Conservation (phyloP, 1,140 invertebrate genomes). For the Olivierus martensii region DNA sequence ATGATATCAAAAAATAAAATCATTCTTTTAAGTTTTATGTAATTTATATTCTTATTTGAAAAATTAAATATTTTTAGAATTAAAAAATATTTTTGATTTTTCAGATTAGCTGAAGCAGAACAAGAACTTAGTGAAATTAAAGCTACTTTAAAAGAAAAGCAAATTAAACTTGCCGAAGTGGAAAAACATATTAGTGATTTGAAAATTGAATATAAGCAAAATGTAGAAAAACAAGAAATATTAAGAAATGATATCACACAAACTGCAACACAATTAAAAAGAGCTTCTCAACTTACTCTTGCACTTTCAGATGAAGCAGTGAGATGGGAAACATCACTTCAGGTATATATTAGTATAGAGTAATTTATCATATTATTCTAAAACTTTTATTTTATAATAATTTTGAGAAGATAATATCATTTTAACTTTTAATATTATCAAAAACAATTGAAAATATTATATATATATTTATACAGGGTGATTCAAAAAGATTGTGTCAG, state of each 20-base stretch:
- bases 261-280: conserved; percentile 56
- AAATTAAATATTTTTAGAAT: no score
- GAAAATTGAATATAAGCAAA: conserved; percentile 34
- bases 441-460: no score
- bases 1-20: no score
- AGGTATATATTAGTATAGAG: no score
- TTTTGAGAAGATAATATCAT: no score
- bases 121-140: conserved; percentile 68
- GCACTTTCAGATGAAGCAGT: conserved; percentile 70
- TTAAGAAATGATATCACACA: conserved; percentile 49
- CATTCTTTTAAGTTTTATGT: no score
- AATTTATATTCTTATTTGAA: no score
- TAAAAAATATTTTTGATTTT: not conserved
- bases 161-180: conserved; percentile 37
- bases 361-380: no score
- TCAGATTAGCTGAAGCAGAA: conserved; percentile 59
- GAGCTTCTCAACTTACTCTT: conserved; percentile 65
- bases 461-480: no score
- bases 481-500: no score
- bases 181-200: conserved; percentile 33
- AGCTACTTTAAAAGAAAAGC: conserved; percentile 77
- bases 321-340: conserved; percentile 59
- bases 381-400: no score
- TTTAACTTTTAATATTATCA: no score
- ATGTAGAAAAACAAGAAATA: conserved; percentile 40